Evolutionary conservation across 2,113 vertebrate species (phyloP).

Genomic region (Amblyopsis rosae): DNA sequence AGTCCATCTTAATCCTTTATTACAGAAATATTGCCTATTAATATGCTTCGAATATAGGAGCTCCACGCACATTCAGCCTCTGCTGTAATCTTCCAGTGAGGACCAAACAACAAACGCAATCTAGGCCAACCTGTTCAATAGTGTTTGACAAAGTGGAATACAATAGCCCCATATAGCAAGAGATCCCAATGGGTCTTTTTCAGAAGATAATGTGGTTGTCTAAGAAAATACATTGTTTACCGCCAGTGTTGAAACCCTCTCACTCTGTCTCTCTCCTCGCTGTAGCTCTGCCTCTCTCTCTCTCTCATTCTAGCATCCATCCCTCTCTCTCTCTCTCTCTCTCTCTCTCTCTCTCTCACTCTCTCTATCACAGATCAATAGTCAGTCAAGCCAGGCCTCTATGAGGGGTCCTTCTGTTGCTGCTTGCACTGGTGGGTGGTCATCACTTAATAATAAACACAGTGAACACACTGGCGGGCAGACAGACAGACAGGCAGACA

Average conservation of each 20-base stretch:
- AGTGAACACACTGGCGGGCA: conserved; percentile 49
- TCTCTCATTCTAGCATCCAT: not conserved
- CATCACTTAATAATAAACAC: conserved; percentile 46
- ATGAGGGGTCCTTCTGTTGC: conserved; percentile 51
- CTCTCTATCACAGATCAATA: conserved; percentile 46
- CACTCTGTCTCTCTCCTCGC: not conserved
- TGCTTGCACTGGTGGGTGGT: conserved; percentile 46
- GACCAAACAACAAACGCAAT: conserved; percentile 11
- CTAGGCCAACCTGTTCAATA: conserved; percentile 33
- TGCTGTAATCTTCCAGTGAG: not conserved
- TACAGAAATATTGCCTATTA: not conserved
- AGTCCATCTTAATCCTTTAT: no score
- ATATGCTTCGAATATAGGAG: not conserved
- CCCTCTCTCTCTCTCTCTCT: not conserved
- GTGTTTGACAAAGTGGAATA: conserved; percentile 50
- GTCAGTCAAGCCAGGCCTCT: conserved; percentile 46
- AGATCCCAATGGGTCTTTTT: conserved; percentile 27
- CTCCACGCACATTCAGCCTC: not conserved
- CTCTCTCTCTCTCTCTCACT: not conserved
- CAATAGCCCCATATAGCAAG: conserved; percentile 12
- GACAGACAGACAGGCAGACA: conserved; percentile 41
- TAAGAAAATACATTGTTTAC: conserved; percentile 46
- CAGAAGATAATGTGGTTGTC: conserved; percentile 6
- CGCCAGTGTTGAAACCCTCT: conserved; percentile 24
- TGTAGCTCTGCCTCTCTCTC: not conserved